Base-by-base conservation (phyloP, 2,113 vertebrate genomes). In the Carlito syrichta region DNA sequence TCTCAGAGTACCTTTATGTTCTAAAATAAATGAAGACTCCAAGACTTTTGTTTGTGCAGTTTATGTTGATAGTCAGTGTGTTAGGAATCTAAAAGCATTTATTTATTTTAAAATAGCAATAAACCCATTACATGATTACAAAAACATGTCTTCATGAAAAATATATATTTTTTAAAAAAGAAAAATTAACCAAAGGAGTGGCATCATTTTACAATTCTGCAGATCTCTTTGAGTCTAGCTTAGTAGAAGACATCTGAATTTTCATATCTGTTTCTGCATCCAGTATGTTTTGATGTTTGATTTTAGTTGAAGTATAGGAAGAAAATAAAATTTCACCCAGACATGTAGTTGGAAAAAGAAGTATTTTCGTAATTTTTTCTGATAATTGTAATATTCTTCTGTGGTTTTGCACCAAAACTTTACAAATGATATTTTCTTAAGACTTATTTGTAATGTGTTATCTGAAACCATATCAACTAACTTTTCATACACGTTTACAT, bases 131-230 rank as follows among this genome's bases (percentile, higher is more conserved):
- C 63, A 35, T 54, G 27, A 40, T 90, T 93, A 40, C 8, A n/a
- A 96, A 68, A 96, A 85, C 22, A 32, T 79, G 73, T 92, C 12
- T 87, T 88, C 23, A 63, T 86, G 83, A 94, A 87, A 95, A 94
- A 63, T 91, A 88, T 58, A 13, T 69, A 16, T 84, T 23, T 91
- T 94, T 50, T 7, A 35, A 82, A 97, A 73, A 86, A 81, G 58
- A 78, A 84, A 90, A 85, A 56, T 85, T 78, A 84, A 19, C 52
- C 48, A 74, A 73, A 89, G 32, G n/a, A 79, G 7, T 89, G 23
- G 38, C 17, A 63, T 82, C 45, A 58, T 89, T 97, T 96, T 77
- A 38, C 11, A 91, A 5, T 94, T 96, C 86, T 74, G 16, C 16
- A 78, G 30, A 62, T 82, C 73, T 91, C 25, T 83, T 68, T 79